Conservation (phyloP, 2,888 invertebrate species). For the Cylindroiulus punctatus region DNA sequence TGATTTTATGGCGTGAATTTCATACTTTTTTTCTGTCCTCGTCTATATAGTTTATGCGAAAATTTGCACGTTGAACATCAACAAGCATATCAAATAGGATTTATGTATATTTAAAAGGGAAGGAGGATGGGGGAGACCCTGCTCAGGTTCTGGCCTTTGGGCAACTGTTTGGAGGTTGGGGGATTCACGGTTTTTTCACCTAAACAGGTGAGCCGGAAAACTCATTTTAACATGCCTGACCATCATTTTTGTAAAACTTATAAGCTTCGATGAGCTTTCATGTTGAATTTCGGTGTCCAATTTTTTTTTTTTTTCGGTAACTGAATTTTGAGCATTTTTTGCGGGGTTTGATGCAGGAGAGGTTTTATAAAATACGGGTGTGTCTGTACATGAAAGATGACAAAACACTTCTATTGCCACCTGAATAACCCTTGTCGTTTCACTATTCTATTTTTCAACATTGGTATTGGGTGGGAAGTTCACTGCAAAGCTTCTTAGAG, state of each 20-base stretch:
- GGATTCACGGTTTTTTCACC: neutral
- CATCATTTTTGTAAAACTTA: slow-evolving; percentile 25
- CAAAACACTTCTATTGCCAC: neutral
- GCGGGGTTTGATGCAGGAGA: neutral
- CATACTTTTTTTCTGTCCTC: neutral
- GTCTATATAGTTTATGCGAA: slow-evolving; percentile 34
- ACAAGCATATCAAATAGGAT: slow-evolving; percentile 45
- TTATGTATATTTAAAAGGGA: slow-evolving; percentile 40
- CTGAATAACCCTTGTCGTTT: neutral
- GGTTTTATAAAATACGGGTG: neutral
- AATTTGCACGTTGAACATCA: slow-evolving; percentile 39
- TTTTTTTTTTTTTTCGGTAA: neutral
- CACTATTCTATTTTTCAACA: too few species aligned
- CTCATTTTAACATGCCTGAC: slow-evolving; percentile 25
- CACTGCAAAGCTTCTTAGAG: too few species aligned
- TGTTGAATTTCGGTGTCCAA: neutral
- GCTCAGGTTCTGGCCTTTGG: neutral
- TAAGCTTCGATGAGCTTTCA: slow-evolving; percentile 34
- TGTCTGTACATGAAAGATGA: neutral
- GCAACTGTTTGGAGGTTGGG: neutral
- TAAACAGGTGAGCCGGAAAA: slow-evolving; percentile 26
- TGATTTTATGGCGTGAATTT: slow-evolving; percentile 40
- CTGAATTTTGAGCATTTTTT: neutral
- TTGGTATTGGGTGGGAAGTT: too few species aligned
- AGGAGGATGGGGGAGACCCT: neutral